Evolutionary conservation across 1,140 invertebrate genomes (phyloP), one percentile per base, ranked within the genome.

Genomic region (Mactra quadrangularis): DNA sequence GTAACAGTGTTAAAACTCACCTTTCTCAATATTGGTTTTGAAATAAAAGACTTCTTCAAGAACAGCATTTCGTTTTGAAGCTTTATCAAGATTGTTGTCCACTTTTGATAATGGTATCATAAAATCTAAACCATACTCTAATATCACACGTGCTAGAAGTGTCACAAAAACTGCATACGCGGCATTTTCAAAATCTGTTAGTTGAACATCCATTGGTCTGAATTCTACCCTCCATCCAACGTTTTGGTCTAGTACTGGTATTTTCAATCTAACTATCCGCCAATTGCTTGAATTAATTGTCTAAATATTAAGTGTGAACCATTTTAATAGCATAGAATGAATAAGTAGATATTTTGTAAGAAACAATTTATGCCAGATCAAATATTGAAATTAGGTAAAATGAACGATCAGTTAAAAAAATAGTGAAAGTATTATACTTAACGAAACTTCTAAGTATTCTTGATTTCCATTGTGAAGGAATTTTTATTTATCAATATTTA

Each of bases 171-270:
- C 98, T 19, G 99, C 98, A 88, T 98, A 97, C 3, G 99, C 99
- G 9, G 99, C 98, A 94, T 99, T 99, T 94, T 99, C 99, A 94
- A 99, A 99, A 94, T 99, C 98, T 1, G 99, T 99, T 64, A 99
- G 95, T 94, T 99, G 99, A 9, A 97, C 91, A 94, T 99, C 99
- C 92, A 98, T 99, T 35, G 99, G 98, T 52, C 99, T 95, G 94
- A 99, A 99, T 94, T 99, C 99, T 1, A 99, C 99, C 84, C 99
- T 95, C 99, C 99, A 99, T n/a, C 99, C 98, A 92, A 99, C 99
- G 50, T 96, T 82, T 59, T 89, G 89, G 71, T 91, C 88, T n/a
- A 92, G 95, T 17, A 97, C 98, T 76, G 99, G 99, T 55, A 98
- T 98, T 93, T 99, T 99, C 93, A 99, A 99, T 22, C 99, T 95